phyloP scores from a whole-genome alignment of 35 echinoderm and acorn worm genomes.

The Patiria miniata region DNA sequence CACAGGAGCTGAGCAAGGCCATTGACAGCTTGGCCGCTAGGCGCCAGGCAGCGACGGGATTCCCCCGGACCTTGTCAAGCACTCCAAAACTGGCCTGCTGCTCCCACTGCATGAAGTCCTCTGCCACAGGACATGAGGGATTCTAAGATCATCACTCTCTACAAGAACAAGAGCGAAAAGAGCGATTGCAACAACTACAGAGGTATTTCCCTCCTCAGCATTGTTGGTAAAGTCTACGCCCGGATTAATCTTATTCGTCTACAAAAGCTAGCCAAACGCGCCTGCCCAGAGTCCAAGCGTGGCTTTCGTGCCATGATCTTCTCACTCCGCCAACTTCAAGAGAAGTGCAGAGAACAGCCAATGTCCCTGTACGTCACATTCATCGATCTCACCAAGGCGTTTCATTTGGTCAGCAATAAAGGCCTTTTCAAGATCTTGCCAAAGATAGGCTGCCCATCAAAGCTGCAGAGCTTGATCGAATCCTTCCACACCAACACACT shows the following conservation, averaged over 20 bases:
- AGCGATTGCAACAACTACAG: conserved; percentile 21
- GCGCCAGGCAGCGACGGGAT: not conserved
- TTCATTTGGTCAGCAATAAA: conserved; percentile 46
- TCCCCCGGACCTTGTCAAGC: not conserved
- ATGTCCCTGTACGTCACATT: conserved; percentile 40
- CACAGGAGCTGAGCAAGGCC: not conserved
- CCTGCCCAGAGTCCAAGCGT: conserved; percentile 73
- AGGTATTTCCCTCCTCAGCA: conserved; percentile 37
- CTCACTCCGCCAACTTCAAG: conserved; percentile 32
- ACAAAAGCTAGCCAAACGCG: conserved; percentile 50
- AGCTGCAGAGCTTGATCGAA: conserved; percentile 29
- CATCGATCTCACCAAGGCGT: conserved; percentile 68
- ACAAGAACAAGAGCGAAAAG: conserved; percentile 56
- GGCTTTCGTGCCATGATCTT: conserved; percentile 60
- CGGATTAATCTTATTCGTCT: conserved; percentile 42
- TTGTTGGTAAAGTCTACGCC: conserved; percentile 67
- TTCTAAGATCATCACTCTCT: conserved; percentile 69
- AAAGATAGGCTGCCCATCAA: conserved; percentile 55
- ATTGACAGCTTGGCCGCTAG: not conserved
- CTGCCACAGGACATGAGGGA: conserved; percentile 46
- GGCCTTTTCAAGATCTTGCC: conserved; percentile 47
- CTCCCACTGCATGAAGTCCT: not conserved
- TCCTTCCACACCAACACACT: conserved; percentile 57
- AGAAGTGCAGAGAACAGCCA: conserved; percentile 36
- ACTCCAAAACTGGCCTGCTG: not conserved